Evolutionary conservation across 2,888 invertebrate genomes (phyloP).

Genomic region (Latrodectus elegans): DNA sequence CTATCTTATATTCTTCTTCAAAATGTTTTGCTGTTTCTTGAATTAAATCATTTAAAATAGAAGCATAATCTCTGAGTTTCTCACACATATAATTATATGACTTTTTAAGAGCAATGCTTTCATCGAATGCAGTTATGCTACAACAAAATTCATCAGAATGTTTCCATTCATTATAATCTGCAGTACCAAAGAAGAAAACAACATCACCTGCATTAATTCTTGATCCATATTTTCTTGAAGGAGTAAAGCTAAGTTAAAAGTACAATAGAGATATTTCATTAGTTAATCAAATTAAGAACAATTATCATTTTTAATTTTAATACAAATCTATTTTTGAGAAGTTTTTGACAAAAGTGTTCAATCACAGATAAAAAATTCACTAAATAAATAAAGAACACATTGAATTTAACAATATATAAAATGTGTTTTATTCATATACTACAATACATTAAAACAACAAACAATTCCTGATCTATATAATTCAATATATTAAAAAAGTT

Average conservation of each 20-base stretch:
- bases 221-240: constrained; percentile 75
- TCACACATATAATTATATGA: constrained; percentile 78
- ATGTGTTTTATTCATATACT: no score
- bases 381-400: no score
- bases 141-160: constrained; percentile 48
- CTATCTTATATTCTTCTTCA: constrained; percentile 73
- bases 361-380: no score
- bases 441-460: no score
- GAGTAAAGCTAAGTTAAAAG: constrained; percentile 73
- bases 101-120: constrained; percentile 52
- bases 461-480: no score
- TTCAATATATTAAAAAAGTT: no score
- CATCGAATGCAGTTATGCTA: constrained; percentile 39
- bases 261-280: no score
- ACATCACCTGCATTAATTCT: constrained; percentile 80
- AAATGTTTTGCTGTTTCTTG: constrained; percentile 76
- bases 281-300: no score
- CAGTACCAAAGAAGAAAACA: constrained; percentile 75
- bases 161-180: constrained; percentile 68
- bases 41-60: constrained; percentile 75
- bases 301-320: no score
- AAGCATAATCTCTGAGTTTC: constrained; percentile 76
- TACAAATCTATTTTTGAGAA: no score
- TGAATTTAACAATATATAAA: no score
- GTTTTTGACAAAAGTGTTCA: no score